Evolutionary conservation across 2,888 invertebrate genomes (phyloP).

Genomic region (Drosophila neotestacea): DNA sequence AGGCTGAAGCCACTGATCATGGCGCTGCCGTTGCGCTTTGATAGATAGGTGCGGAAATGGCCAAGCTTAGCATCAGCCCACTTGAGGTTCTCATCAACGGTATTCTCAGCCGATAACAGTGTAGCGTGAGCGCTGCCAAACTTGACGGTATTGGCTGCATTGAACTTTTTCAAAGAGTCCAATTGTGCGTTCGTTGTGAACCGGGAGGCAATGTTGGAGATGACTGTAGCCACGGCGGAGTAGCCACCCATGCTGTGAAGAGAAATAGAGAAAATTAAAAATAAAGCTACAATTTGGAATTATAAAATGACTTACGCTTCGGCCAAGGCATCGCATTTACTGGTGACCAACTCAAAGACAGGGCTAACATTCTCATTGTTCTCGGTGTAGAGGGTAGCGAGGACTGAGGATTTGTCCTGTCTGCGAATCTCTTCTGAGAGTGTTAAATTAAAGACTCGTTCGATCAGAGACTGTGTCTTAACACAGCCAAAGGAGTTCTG

Average conservation of each 20-base stretch:
- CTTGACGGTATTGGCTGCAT: conserved; percentile 57
- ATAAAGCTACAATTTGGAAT: background rate
- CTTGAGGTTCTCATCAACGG: conserved; percentile 78
- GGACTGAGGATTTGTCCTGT: conserved; percentile 83
- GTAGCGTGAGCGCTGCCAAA: conserved; percentile 77
- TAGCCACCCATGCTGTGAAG: conserved; percentile 78
- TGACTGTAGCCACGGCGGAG: conserved; percentile 77
- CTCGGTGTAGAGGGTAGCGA: conserved; percentile 86
- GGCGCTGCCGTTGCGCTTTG: conserved; percentile 56
- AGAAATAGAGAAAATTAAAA: conserved; percentile 2
- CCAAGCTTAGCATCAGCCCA: conserved; percentile 79
- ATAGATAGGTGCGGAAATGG: conserved; percentile 70
- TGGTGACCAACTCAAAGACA: conserved; percentile 86
- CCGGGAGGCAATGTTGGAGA: conserved; percentile 81
- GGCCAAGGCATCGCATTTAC: conserved; percentile 60
- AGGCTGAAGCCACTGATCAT: conserved; percentile 58
- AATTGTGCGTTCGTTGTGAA: conserved; percentile 80
- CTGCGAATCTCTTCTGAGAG: conserved; percentile 83
- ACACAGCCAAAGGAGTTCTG: conserved; percentile 90
- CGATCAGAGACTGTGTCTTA: conserved; percentile 86
- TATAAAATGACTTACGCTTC: conserved; percentile 74
- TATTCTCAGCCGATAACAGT: conserved; percentile 70
- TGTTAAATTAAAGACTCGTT: conserved; percentile 86
- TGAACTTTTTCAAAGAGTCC: conserved; percentile 71
- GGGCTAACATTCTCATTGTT: conserved; percentile 87